Evolutionary conservation across 2,888 invertebrate species (phyloP).

Genomic region (Athetis lepigone): DNA sequence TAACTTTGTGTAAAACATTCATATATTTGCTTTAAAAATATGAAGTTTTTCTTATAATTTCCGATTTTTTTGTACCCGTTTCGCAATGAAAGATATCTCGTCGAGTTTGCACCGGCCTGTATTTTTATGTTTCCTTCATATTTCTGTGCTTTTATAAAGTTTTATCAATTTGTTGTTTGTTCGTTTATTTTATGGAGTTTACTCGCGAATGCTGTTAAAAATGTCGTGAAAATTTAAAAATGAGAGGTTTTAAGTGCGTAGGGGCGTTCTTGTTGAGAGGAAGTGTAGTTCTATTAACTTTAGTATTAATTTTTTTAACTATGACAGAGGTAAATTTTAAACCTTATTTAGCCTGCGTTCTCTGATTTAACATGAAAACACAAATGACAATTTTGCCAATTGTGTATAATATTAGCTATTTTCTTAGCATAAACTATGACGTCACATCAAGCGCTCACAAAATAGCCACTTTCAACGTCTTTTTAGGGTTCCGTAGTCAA

Average conservation of each 20-base stretch:
- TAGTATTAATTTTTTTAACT: no score
- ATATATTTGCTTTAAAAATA: slow-evolving; percentile 53
- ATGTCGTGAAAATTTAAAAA: slow-evolving; percentile 25
- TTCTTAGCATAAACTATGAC: no score
- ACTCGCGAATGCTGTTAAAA: slow-evolving; percentile 23
- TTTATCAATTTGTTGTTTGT: slow-evolving; percentile 50
- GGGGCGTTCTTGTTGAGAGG: no score
- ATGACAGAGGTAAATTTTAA: no score
- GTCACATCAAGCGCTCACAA: no score
- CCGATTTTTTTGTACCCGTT: slow-evolving; percentile 50
- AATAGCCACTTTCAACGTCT: no score
- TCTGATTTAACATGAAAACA: no score
- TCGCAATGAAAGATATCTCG: slow-evolving; percentile 40
- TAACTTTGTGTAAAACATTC: slow-evolving; percentile 28
- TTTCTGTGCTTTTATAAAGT: slow-evolving; percentile 46
- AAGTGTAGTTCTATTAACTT: no score
- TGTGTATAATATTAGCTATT: no score
- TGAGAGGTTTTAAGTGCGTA: neutral
- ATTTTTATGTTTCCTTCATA: slow-evolving; percentile 50
- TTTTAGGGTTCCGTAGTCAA: no score
- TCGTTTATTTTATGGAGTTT: slow-evolving; percentile 27
- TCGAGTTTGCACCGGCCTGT: slow-evolving; percentile 14
- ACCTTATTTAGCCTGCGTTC: no score
- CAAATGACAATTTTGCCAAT: no score
- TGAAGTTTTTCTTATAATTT: slow-evolving; percentile 55